Conservation (phyloP, 2,888 invertebrate genomes). For the Leucophenga montana region DNA sequence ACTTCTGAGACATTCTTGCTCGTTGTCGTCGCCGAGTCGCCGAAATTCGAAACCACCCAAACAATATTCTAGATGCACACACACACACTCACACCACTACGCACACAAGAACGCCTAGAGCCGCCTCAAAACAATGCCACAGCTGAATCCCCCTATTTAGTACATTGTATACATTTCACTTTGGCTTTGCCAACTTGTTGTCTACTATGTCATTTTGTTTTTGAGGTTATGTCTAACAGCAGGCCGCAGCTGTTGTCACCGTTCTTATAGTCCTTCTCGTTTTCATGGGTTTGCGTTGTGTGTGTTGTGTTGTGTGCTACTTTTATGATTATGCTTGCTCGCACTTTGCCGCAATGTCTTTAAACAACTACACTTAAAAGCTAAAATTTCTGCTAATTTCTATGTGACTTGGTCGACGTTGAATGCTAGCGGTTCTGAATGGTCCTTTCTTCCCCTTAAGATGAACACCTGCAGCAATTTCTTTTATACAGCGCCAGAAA, state of each 20-base stretch:
- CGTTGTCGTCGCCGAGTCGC: not conserved
- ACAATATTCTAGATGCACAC: not conserved
- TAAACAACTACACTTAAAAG: slow-evolving; percentile 30
- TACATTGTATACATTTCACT: slow-evolving; percentile 61
- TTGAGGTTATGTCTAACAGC: not conserved
- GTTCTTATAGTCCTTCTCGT: too few species aligned
- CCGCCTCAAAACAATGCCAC: not conserved
- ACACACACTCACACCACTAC: not conserved
- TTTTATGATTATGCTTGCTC: slow-evolving; percentile 46
- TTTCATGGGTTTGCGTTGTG: not conserved
- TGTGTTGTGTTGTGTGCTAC: not conserved
- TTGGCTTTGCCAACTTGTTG: not conserved
- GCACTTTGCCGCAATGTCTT: slow-evolving; percentile 47
- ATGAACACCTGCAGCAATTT: slow-evolving; percentile 60
- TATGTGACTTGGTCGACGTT: slow-evolving; percentile 41
- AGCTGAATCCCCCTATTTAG: slow-evolving; percentile 54
- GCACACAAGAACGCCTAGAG: too few species aligned
- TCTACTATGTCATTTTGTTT: not conserved
- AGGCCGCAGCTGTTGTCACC: slow-evolving; percentile 3
- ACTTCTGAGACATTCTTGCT: slow-evolving; percentile 58
- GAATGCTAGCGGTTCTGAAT: slow-evolving; percentile 21
- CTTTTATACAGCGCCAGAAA: slow-evolving; percentile 34
- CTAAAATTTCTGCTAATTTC: slow-evolving; percentile 59
- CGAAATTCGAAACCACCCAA: not conserved
- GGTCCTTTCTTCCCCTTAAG: not conserved